Evolutionary conservation across 2,888 invertebrate genomes (phyloP), one percentile per base, ranked within the genome.

Genomic region (Uropetala carovei): DNA sequence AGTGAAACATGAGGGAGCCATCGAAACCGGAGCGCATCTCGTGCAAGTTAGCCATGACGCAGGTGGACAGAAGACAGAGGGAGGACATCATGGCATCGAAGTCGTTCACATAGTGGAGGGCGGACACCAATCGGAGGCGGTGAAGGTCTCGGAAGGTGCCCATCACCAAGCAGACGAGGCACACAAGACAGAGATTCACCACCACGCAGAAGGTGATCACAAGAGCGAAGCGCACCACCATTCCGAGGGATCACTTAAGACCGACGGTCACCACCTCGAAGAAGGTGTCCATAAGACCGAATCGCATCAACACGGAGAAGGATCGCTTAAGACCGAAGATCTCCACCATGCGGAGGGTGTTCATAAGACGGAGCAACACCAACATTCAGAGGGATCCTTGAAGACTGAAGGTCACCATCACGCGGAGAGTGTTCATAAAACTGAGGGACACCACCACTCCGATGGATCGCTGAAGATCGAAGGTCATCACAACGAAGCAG

Each of bases 391-490:
- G 16, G 30, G 30, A 11, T 59, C 27, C 7, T 18, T 60, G 16
- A 86, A 86, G 60, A 27, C 60, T 8, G 60, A 30, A 13, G 82
- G 14, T 1, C 82, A 82, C 18, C 83, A 83, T 18, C 56, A 56
- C 56, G 83, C 18, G 1, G 89, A 18, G n/a, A 18, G 59, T 18
- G 60, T 27, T 60, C 56, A 18, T 18, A 43, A 83, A 1, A 57
- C 56, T 83, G 56, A 83, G 43, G 43, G 43, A 83, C 30, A 60
- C 16, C 89, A 89, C 30, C 64, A 64, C 30, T 9, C 30, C 30
- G 89, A 89, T 5, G 89, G 89, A 0, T 43, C 89, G 14, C 18
- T 56, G 11, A 89, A 89, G 9, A n/a, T 18, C 43, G 89, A 89
- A n/a, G 18, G 89, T 10, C 89, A 68, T n/a, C 89, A 60, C n/a